Evolutionary conservation across 2,113 vertebrate genomes (phyloP).

Genomic region (Steatornis caripensis): DNA sequence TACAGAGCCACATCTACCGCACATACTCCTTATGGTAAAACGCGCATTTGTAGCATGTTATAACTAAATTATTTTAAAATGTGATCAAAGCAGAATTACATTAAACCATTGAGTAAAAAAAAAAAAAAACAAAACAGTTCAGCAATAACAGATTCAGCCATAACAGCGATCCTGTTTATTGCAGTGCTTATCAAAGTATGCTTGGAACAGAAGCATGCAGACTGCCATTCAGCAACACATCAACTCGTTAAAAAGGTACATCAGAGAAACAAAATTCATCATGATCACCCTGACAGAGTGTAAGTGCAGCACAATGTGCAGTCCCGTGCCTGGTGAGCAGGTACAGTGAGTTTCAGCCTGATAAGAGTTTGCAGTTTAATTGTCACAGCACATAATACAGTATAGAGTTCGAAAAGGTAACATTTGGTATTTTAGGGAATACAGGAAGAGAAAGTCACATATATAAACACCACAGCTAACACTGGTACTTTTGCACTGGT

Average conservation of each 20-base stretch:
- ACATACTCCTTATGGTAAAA: neutral
- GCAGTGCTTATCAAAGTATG: neutral
- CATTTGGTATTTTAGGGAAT: neutral
- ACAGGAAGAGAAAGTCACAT: neutral
- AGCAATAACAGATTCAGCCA: neutral
- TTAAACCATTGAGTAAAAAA: neutral
- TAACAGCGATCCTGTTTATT: neutral
- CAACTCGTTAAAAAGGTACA: neutral
- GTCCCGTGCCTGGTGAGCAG: neutral
- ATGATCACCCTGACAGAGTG: neutral
- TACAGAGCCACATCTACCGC: neutral
- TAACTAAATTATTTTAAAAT: neutral
- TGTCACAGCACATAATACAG: neutral
- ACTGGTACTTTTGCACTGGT: neutral
- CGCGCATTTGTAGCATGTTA: neutral
- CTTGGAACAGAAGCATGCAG: neutral
- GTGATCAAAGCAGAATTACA: neutral
- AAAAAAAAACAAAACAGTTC: neutral
- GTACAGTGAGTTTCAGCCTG: neutral
- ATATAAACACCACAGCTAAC: neutral
- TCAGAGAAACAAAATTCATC: neutral
- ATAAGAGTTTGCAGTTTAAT: neutral
- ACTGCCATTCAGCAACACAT: neutral
- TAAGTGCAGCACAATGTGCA: rapidly evolving
- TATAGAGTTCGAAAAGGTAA: neutral